Base-by-base conservation (phyloP, 2,888 invertebrate genomes). In the Trichogramma evanescens region DNA sequence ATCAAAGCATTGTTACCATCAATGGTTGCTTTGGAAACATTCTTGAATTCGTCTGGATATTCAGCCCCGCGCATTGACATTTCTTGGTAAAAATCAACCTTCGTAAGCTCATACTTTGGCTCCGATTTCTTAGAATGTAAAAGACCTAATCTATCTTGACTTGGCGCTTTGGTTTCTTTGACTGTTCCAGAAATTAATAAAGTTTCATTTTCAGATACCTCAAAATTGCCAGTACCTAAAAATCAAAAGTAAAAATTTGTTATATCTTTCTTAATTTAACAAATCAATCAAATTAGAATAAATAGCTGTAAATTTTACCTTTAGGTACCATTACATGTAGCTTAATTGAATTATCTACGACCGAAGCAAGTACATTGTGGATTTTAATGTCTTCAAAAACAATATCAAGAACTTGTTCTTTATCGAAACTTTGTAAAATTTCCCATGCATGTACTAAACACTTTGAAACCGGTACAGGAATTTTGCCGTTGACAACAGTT, bases 161-260 rank as follows among this genome's bases (percentile, higher is more conserved):
- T 59, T 8, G 68, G 59, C 45, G 83, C 79, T 69, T 83, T 81
- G 62, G 84, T 82, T 5, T 81, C 80, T 56, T 82, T 83, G 58
- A 91, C 84, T 40, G 78, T 81, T 41, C 91, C 91, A 0, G 86
- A 86, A 0, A 87, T 86, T 41, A 91, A 82, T 0, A 87, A 82
- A 0, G 84, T 83, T 5, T 84, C 84, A 4, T 84, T 84, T 73
- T 89, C 88, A 1, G 86, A 83, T 51, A 88, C 81, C 84, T 86
- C 71, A 42, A 72, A 74, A 59, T 64, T 71, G 55, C 79, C 79
- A 57, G 74, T 73, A n/a, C 80, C 80, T 79, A 50, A 69, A 26
- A 54, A 46, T 6, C 38, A 61, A 52, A 44, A 2, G 42, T 44
- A 6, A 54, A 41, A 26, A 48, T 52, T n/a, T 5, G 7, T 44